These are phyloP conservation scores for Epinotia brunnichana DNA, from an alignment of 2,888 invertebrate genomes.

Conservation along the genomic window DNA sequence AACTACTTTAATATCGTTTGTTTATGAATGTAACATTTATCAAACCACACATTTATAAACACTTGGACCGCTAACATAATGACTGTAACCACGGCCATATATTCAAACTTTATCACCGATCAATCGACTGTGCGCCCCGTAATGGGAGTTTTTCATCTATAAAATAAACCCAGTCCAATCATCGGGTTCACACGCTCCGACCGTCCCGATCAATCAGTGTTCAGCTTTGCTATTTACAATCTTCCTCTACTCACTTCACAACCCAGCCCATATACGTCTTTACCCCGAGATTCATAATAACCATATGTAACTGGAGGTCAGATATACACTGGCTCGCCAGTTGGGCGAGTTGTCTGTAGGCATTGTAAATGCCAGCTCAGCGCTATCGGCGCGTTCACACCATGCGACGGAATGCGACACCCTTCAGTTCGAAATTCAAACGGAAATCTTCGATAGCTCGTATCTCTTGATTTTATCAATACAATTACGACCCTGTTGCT, in stretches of 20 bases:
- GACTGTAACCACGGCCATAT: slow-evolving; percentile 1
- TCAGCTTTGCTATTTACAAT: slow-evolving; percentile 47
- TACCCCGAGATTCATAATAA: not conserved
- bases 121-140: slow-evolving; percentile 3
- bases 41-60: slow-evolving; percentile 10
- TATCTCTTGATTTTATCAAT: not conserved
- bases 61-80: slow-evolving; percentile 7
- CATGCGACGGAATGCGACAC: slow-evolving; percentile 40
- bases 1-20: not conserved
- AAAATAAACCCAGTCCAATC: slow-evolving; percentile 47
- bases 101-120: slow-evolving; percentile 8
- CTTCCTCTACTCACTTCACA: not conserved
- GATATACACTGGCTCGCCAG: not conserved
- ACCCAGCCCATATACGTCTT: not conserved
- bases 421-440: slow-evolving; percentile 36
- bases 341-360: not conserved
- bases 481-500: not conserved
- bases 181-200: slow-evolving; percentile 46
- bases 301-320: not conserved
- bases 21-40: not conserved
- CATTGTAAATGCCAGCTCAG: slow-evolving; percentile 41
- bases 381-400: slow-evolving; percentile 50
- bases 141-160: slow-evolving; percentile 42
- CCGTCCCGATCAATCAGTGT: slow-evolving; percentile 53
- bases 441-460: not conserved